Evolutionary conservation across 1,140 invertebrate genomes (phyloP).

Genomic region (Sogatella furcifera): DNA sequence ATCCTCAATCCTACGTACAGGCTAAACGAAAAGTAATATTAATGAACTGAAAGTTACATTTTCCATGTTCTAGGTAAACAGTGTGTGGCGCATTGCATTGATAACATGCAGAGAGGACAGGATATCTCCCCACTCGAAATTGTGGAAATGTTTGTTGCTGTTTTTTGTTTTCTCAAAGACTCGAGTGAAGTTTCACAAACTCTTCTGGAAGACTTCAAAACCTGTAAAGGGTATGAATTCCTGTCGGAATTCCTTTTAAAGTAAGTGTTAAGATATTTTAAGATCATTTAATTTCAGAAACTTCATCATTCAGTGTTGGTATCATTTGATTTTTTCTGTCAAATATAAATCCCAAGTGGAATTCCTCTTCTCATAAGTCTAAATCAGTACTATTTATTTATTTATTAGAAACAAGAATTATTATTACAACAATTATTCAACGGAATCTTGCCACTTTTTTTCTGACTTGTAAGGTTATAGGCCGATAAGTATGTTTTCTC

Average conservation of each 20-base stretch:
- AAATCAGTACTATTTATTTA: too few species aligned
- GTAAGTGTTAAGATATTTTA: constrained; percentile 40
- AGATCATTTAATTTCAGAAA: not conserved
- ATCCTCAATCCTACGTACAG: too few species aligned
- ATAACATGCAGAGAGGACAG: constrained; percentile 90
- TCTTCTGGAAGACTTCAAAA: constrained; percentile 89
- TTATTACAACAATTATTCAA: too few species aligned
- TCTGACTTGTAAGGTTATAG: too few species aligned
- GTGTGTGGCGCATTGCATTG: constrained; percentile 88
- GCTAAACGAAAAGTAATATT: too few species aligned
- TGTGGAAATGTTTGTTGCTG: constrained; percentile 96
- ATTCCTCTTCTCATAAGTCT: too few species aligned
- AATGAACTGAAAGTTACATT: not conserved
- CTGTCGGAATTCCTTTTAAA: constrained; percentile 89
- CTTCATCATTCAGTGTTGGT: not conserved
- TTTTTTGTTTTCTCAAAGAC: constrained; percentile 97
- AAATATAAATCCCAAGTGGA: not conserved
- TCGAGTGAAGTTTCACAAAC: constrained; percentile 94
- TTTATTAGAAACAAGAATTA: too few species aligned
- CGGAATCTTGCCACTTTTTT: too few species aligned
- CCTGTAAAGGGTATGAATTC: constrained; percentile 89
- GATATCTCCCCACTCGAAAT: constrained; percentile 90
- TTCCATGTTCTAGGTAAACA: constrained; percentile 62
- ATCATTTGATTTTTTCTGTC: not conserved
- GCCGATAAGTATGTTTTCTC: too few species aligned